A percentile compares a stretch with the other conserved stretches of the same genome.
These are phyloP conservation scores for Parnassius apollo DNA, from an alignment of 2,888 invertebrate species.

Conservation along the genomic window DNA sequence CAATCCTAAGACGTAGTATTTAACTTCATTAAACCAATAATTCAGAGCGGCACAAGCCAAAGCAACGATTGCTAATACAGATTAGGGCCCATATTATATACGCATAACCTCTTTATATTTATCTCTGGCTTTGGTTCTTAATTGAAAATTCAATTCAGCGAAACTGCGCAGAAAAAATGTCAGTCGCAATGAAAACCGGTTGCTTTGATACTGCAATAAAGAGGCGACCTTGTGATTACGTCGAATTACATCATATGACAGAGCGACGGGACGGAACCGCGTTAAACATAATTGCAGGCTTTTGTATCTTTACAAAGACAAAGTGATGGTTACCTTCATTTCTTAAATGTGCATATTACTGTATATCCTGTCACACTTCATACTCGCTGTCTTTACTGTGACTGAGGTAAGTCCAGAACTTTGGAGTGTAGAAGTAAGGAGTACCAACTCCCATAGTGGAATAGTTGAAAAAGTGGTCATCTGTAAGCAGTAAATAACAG, in stretches of 20 bases:
- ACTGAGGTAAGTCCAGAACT: too few relatives aligned
- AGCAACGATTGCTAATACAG: background rate
- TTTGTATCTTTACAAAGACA: too few relatives aligned
- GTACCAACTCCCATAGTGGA: too few relatives aligned
- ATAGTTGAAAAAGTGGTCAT: too few relatives aligned
- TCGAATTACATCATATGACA: slow-evolving; percentile 42
- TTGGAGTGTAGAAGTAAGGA: too few relatives aligned
- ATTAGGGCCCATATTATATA: slow-evolving; percentile 12
- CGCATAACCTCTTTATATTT: slow-evolving; percentile 25
- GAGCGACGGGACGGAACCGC: background rate
- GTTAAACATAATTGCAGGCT: slow-evolving; percentile 7
- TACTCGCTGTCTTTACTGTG: too few relatives aligned
- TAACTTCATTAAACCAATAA: too few relatives aligned
- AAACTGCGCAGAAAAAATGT: slow-evolving; percentile 36
- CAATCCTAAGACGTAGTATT: background rate
- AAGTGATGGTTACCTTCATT: too few relatives aligned
- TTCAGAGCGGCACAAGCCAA: background rate
- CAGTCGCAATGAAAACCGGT: slow-evolving; percentile 40
- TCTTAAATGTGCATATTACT: too few relatives aligned
- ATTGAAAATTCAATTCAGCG: slow-evolving; percentile 28
- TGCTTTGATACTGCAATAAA: slow-evolving; percentile 40
- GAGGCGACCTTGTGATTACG: slow-evolving; percentile 45
- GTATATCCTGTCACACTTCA: too few relatives aligned
- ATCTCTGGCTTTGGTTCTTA: slow-evolving; percentile 23
- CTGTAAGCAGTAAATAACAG: too few relatives aligned